Percentiles rank a stretch among this genome's conserved stretches.
phyloP scores from a whole-genome alignment of 2,113 vertebrate genomes.

The Callopanchax toddi region DNA sequence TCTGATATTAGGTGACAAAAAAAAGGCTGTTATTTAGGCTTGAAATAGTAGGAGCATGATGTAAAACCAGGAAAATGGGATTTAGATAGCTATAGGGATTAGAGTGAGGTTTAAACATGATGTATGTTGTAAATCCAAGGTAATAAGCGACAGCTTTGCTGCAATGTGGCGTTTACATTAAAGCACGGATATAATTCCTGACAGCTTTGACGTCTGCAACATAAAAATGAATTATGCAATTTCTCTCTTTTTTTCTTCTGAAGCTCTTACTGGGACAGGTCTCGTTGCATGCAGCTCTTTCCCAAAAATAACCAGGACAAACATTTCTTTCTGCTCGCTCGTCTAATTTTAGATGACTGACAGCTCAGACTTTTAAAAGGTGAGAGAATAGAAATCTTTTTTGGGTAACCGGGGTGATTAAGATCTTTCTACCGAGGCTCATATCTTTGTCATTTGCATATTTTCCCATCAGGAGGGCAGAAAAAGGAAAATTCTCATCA shows the following conservation, averaged over 20 bases:
- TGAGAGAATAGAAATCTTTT: constrained; percentile 25
- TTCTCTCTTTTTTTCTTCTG: constrained; percentile 23
- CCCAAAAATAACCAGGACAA: constrained; percentile 51
- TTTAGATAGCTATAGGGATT: constrained; percentile 40
- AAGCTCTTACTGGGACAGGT: constrained; percentile 28
- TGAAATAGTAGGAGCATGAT: constrained; percentile 43
- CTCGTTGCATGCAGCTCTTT: constrained; percentile 17
- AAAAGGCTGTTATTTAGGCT: constrained; percentile 51
- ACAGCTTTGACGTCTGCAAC: constrained; percentile 18
- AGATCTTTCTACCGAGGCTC: constrained; percentile 7
- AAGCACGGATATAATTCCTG: constrained; percentile 12
- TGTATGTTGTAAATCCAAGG: constrained; percentile 18
- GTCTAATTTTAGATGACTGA: constrained; percentile 61
- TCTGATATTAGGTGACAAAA: constrained; percentile 49
- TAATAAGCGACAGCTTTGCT: constrained; percentile 23
- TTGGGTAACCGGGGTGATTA: constrained; percentile 5
- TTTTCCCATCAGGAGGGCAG: constrained; percentile 9
- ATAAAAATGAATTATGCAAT: constrained; percentile 39
- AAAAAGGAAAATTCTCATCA: constrained; percentile 4
- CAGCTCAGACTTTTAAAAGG: constrained; percentile 37
- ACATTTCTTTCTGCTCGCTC: constrained; percentile 40
- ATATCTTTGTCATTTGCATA: constrained; percentile 20
- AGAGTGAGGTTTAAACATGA: neutral
- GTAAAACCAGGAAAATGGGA: constrained; percentile 47
- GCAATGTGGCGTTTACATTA: constrained; percentile 4